These are phyloP conservation scores for Megaceryle torquata DNA, from an alignment of 2,113 vertebrate genomes.

Conservation along the genomic window DNA sequence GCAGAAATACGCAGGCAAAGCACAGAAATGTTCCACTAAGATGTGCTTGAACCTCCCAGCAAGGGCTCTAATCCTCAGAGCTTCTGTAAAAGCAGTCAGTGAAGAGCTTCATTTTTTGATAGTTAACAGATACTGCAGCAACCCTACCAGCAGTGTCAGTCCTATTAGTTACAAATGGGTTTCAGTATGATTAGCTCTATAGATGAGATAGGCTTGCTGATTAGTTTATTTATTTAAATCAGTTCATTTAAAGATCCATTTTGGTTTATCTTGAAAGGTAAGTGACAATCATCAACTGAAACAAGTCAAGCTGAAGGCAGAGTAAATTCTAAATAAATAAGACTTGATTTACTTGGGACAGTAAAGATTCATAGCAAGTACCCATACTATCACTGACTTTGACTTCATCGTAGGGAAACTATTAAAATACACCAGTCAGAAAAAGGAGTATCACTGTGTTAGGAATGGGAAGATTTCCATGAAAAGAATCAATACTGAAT, in stretches of 20 bases:
- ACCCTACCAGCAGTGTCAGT: background rate
- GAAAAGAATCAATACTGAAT: conserved; percentile 9
- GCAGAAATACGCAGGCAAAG: background rate
- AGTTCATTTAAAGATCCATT: background rate
- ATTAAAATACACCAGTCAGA: background rate
- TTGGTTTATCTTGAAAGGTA: background rate
- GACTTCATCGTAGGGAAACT: background rate
- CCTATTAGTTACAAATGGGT: background rate
- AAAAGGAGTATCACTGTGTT: background rate
- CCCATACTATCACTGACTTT: background rate
- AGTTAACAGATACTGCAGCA: background rate
- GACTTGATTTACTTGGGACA: background rate
- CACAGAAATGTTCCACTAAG: background rate
- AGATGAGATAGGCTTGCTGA: background rate
- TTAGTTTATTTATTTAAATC: background rate
- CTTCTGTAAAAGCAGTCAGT: background rate
- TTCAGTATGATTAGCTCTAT: background rate
- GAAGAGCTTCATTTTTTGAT: background rate
- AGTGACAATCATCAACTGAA: background rate
- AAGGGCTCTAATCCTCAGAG: background rate
- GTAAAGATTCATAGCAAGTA: background rate
- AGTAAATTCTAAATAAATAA: background rate
- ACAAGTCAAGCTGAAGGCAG: background rate
- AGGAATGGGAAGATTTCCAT: background rate
- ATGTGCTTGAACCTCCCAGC: background rate